phyloP scores from a whole-genome alignment of 2,888 invertebrate genomes.

The Eupithecia abbreviata region DNA sequence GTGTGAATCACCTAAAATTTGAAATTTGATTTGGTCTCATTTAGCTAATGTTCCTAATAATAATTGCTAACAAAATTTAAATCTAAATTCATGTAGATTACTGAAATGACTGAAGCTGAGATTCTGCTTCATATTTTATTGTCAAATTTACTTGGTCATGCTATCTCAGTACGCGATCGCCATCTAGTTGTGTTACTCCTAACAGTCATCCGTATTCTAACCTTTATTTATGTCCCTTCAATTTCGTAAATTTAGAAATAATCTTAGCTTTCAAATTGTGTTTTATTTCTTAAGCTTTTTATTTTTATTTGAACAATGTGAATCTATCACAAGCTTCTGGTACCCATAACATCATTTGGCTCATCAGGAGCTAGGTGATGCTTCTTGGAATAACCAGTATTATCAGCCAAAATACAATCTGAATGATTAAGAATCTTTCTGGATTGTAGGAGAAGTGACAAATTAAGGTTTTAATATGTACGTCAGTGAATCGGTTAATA shows the following conservation, averaged over 20 bases:
- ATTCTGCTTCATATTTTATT: conserved; percentile 1
- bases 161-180: conserved; percentile 26
- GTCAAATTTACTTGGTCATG: conserved; percentile 3
- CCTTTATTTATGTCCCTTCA: neutral
- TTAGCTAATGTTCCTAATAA: neutral
- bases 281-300: neutral
- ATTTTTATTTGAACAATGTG: neutral
- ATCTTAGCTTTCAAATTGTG: neutral
- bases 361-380: neutral
- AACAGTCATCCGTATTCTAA: conserved; percentile 50
- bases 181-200: conserved; percentile 63
- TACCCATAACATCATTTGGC: neutral
- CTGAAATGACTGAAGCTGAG: neutral
- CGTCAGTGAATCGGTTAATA: conserved; percentile 50
- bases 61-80: conserved; percentile 1
- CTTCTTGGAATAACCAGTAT: neutral
- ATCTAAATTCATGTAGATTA: conserved; percentile 7
- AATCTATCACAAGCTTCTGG: neutral
- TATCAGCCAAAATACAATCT: neutral
- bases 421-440: neutral
- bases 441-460: neutral
- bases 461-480: conserved; percentile 13
- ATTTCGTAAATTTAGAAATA: neutral
- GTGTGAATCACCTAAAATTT: neutral
- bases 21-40: neutral